A percentile compares a stretch with the other conserved stretches of the same genome.
These are phyloP conservation scores for Ichneumoninae sp. DNA, from an alignment of 2,888 invertebrate species.

Conservation along the genomic window DNA sequence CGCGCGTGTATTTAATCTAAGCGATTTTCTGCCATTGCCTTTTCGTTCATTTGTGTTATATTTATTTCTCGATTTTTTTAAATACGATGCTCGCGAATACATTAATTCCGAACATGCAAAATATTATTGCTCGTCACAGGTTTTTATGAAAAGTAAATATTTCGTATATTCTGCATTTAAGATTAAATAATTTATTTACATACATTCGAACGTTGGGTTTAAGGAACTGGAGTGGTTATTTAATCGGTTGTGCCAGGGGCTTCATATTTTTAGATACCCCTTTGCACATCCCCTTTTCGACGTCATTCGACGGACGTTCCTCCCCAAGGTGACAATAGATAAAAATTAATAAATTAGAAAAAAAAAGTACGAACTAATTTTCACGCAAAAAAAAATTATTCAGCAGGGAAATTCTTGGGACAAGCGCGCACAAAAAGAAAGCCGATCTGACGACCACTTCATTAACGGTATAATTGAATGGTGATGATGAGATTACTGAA, in stretches of 20 bases:
- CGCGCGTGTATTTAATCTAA: constrained; percentile 45
- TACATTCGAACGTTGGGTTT: neutral
- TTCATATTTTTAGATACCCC: no score
- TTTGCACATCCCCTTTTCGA: no score
- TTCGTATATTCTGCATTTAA: neutral
- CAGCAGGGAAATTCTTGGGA: neutral
- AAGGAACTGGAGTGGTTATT: neutral
- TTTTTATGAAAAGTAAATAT: neutral
- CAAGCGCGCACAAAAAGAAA: neutral
- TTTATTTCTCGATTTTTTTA: neutral
- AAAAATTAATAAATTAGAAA: no score
- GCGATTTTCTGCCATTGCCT: constrained; percentile 48
- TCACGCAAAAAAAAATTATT: no score
- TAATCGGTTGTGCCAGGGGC: no score
- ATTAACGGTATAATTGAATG: constrained; percentile 53
- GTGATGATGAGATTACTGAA: constrained; percentile 28
- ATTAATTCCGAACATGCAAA: neutral
- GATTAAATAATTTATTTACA: neutral
- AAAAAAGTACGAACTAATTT: no score
- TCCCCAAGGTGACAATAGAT: no score
- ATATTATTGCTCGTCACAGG: neutral
- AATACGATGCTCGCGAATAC: neutral
- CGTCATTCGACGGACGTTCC: no score
- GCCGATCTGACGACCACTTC: constrained; percentile 36
- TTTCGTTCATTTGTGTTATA: constrained; percentile 27